Percentiles rank a stretch among this genome's conserved stretches.
Evolutionary conservation across 1,140 invertebrate species (phyloP).

Genomic region (Goniozus legneri): DNA sequence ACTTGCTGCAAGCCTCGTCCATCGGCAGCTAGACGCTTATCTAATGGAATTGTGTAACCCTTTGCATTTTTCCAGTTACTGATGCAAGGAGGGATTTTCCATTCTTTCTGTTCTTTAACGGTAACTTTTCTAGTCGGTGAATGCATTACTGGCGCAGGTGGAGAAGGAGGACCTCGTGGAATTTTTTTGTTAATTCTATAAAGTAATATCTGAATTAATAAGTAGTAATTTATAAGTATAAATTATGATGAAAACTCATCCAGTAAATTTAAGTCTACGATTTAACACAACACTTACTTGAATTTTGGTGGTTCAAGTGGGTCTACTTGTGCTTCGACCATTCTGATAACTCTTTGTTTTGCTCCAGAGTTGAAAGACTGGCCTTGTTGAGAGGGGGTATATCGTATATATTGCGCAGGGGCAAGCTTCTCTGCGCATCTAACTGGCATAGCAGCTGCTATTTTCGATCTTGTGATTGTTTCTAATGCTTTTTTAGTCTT

Average conservation of each 20-base stretch:
- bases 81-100: conserved; percentile 99
- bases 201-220: too few relatives aligned
- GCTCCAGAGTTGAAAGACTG: conserved; percentile 94
- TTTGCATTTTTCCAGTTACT: conserved; percentile 99
- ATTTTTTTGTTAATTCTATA: conserved; percentile 89
- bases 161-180: conserved; percentile 94
- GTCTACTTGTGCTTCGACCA: conserved; percentile 94
- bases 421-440: conserved; percentile 84
- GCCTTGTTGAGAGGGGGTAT: conserved; percentile 96
- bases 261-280: too few relatives aligned
- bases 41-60: conserved; percentile 97
- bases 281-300: conserved; percentile 57
- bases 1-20: conserved; percentile 94
- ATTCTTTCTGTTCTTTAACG: conserved; percentile 98
- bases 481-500: conserved; percentile 79
- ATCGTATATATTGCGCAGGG: conserved; percentile 94
- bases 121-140: conserved; percentile 96
- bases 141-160: conserved; percentile 95
- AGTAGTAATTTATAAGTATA: too few relatives aligned
- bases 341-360: conserved; percentile 94
- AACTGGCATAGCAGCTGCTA: conserved; percentile 91
- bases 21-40: conserved; percentile 97
- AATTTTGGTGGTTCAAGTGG: conserved; percentile 99
- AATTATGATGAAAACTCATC: too few relatives aligned
- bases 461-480: conserved; percentile 84